Conservation (phyloP, 2,888 invertebrate genomes). For the Morpho helenor region DNA sequence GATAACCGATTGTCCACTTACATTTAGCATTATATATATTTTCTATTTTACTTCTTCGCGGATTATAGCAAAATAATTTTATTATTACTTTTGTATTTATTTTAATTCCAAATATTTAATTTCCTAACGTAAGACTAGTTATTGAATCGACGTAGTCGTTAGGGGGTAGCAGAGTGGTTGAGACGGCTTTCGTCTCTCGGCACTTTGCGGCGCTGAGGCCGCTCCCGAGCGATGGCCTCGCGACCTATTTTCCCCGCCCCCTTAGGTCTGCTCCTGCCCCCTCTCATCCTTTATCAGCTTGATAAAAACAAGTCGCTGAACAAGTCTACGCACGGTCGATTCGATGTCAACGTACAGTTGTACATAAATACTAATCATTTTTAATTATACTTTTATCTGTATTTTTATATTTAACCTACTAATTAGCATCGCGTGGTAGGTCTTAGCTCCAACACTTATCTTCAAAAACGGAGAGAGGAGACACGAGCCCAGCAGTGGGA, state of each 20-base stretch:
- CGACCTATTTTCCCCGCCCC: slow-evolving; percentile 64
- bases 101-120: too few species aligned
- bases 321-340: slow-evolving; percentile 30
- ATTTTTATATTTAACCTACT: too few species aligned
- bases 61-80: too few species aligned
- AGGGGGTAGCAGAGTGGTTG: slow-evolving; percentile 49
- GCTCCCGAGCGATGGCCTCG: slow-evolving; percentile 66
- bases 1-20: too few species aligned
- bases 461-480: too few species aligned
- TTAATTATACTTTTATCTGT: too few species aligned
- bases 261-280: slow-evolving; percentile 37
- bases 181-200: slow-evolving; percentile 40
- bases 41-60: too few species aligned
- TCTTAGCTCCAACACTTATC: too few species aligned
- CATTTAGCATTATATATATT: too few species aligned
- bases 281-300: slow-evolving; percentile 56
- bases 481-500: too few species aligned
- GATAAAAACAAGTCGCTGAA: slow-evolving; percentile 51
- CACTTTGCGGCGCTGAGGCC: slow-evolving; percentile 39
- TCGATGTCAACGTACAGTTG: slow-evolving; percentile 14
- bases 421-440: too few species aligned
- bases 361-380: background rate
- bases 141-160: slow-evolving; percentile 44
- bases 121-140: background rate
- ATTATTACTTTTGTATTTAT: too few species aligned